These are phyloP conservation scores for Tipula vernalis DNA, from an alignment of 2,888 invertebrate genomes.

Conservation along the genomic window DNA sequence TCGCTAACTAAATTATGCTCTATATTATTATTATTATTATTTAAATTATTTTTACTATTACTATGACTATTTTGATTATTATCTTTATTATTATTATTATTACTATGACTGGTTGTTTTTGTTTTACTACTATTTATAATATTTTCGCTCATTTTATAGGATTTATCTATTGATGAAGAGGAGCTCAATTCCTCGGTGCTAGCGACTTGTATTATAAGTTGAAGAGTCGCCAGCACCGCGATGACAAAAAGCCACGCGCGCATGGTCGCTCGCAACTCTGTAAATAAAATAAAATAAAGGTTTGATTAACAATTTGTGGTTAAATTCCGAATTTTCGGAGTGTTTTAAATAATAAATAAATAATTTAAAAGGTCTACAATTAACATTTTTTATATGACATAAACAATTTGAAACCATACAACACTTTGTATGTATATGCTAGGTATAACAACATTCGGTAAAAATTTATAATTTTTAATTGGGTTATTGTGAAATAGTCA, in stretches of 20 bases:
- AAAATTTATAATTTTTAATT: not conserved
- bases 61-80: conserved; percentile 18
- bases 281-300: conserved; percentile 22
- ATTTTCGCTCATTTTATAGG: conserved; percentile 16
- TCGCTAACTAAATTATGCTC: conserved; percentile 15
- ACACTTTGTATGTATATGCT: not conserved
- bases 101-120: conserved; percentile 15
- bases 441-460: not conserved
- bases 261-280: conserved; percentile 39
- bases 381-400: no score
- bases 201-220: conserved; percentile 36
- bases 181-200: conserved; percentile 32
- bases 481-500: not conserved
- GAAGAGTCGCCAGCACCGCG: conserved; percentile 39
- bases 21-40: conserved; percentile 17
- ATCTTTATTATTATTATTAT: conserved; percentile 18
- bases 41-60: conserved; percentile 18
- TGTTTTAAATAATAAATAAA: no score
- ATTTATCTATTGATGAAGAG: conserved; percentile 24
- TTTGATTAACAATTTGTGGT: not conserved
- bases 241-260: conserved; percentile 38
- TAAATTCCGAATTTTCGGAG: no score
- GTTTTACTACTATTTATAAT: conserved; percentile 17
- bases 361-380: no score
- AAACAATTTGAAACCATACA: no score